Evolutionary conservation across 2,113 vertebrate species (phyloP).

Genomic region (Corvus cornix): DNA sequence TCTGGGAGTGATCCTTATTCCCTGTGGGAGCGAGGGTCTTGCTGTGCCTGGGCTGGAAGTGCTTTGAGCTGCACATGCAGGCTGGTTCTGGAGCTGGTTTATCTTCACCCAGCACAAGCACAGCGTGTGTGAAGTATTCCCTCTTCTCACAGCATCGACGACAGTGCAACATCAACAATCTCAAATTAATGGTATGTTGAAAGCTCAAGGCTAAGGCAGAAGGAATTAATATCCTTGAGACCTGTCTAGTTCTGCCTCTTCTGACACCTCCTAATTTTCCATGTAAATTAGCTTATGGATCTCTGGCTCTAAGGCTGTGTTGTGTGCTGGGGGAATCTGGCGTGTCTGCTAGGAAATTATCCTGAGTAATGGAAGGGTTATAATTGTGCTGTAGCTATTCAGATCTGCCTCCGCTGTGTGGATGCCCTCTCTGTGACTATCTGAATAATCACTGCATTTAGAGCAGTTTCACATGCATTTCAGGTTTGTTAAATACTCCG

Average conservation of each 20-base stretch:
- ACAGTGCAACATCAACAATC: neutral
- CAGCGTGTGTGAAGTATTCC: neutral
- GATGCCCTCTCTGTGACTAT: neutral
- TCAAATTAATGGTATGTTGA: constrained; percentile 41
- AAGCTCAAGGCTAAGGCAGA: constrained; percentile 30
- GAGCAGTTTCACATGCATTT: neutral
- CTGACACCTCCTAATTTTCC: constrained; percentile 53
- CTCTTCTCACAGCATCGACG: neutral
- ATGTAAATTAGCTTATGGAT: constrained; percentile 49
- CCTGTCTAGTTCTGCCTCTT: constrained; percentile 39
- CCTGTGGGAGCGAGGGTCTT: rapidly evolving
- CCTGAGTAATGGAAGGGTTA: neutral
- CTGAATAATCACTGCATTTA: constrained; percentile 24
- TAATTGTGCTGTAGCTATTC: constrained; percentile 42
- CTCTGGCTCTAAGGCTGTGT: constrained; percentile 15
- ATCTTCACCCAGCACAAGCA: neutral
- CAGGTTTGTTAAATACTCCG: neutral
- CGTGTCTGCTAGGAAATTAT: neutral
- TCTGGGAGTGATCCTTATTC: neutral
- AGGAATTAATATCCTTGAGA: constrained; percentile 61
- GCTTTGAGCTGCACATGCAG: neutral
- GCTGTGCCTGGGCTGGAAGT: neutral
- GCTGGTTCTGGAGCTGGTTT: neutral
- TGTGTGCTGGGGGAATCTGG: constrained; percentile 19
- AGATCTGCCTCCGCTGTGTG: constrained; percentile 7